Evolutionary conservation across 2,797 vertebrate genomes (phyloP).

Genomic region (Neoniphon sammara): DNA sequence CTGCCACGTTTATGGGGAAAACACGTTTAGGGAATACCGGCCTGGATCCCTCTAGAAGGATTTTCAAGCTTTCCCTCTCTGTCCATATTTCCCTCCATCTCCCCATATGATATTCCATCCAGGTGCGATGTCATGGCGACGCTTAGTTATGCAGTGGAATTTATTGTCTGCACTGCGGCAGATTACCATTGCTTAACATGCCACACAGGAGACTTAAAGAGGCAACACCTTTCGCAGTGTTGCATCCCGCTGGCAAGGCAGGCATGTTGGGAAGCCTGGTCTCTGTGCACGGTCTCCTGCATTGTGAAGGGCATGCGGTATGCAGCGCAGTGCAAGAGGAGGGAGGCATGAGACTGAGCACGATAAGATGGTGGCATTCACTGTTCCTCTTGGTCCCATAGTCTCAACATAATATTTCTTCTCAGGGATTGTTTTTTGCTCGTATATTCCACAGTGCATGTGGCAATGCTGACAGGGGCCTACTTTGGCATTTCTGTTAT

Average conservation of each 20-base stretch:
- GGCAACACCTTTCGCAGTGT: conserved; percentile 75
- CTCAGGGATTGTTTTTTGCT: too few relatives aligned
- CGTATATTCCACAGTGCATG: too few relatives aligned
- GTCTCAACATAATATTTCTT: background rate
- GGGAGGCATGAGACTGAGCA: conserved; percentile 33
- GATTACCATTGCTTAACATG: conserved; percentile 85
- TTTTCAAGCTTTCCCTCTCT: conserved; percentile 21
- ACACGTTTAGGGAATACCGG: conserved; percentile 48
- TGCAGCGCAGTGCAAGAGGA: conserved; percentile 29
- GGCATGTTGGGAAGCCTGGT: conserved; percentile 71
- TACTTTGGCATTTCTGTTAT: background rate
- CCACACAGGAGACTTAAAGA: conserved; percentile 82
- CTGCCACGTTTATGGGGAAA: conserved; percentile 64
- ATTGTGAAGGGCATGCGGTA: conserved; percentile 63
- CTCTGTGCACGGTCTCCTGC: conserved; percentile 60
- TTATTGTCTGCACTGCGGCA: conserved; percentile 85
- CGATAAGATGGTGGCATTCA: conserved; percentile 22
- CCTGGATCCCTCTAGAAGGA: background rate
- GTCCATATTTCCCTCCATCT: conserved; percentile 60
- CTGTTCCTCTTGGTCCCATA: background rate
- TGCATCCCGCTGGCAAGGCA: conserved; percentile 77
- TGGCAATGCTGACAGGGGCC: background rate
- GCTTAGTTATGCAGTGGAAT: conserved; percentile 82
- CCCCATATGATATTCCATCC: conserved; percentile 76
- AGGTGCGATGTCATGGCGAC: conserved; percentile 80